Conservation (phyloP, 2,888 invertebrate species). For the Drosophila histrio region DNA sequence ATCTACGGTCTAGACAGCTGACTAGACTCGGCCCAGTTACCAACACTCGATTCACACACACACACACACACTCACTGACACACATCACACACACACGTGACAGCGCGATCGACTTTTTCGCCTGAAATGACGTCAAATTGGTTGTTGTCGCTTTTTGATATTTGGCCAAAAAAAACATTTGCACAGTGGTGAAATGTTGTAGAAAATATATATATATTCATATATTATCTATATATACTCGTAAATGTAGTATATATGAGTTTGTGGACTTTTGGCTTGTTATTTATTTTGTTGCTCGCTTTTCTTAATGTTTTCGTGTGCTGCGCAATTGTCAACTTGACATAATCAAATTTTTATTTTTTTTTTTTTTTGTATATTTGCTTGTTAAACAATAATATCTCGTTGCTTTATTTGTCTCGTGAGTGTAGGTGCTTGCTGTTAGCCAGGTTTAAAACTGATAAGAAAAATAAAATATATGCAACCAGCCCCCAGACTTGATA, state of each 20-base stretch:
- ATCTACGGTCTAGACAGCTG: slow-evolving; percentile 32
- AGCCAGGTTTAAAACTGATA: slow-evolving; percentile 17
- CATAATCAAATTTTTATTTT: too few relatives aligned
- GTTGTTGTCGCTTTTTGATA: slow-evolving; percentile 33
- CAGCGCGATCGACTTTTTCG: slow-evolving; percentile 18
- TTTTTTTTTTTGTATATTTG: slow-evolving; percentile 40
- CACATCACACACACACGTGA: slow-evolving; percentile 45
- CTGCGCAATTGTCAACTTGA: slow-evolving; percentile 66
- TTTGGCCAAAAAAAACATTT: slow-evolving; percentile 54
- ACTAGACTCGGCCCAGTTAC: slow-evolving; percentile 25
- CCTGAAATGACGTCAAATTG: slow-evolving; percentile 63
- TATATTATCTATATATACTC: slow-evolving; percentile 11
- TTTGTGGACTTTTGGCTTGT: slow-evolving; percentile 15
- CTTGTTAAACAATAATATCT: slow-evolving; percentile 45
- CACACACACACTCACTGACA: slow-evolving; percentile 39
- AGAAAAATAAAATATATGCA: slow-evolving; percentile 1
- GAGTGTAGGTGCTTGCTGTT: slow-evolving; percentile 11
- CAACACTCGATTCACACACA: slow-evolving; percentile 19
- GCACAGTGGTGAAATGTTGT: slow-evolving; percentile 64
- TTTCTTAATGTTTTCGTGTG: slow-evolving; percentile 21
- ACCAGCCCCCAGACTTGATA: slow-evolving; percentile 32
- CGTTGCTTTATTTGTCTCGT: slow-evolving; percentile 45
- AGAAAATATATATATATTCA: slow-evolving; percentile 9
- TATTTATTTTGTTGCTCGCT: slow-evolving; percentile 3
- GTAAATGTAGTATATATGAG: too few relatives aligned